phyloP scores from a whole-genome alignment of 2,888 invertebrate genomes.

The Macaria notata region DNA sequence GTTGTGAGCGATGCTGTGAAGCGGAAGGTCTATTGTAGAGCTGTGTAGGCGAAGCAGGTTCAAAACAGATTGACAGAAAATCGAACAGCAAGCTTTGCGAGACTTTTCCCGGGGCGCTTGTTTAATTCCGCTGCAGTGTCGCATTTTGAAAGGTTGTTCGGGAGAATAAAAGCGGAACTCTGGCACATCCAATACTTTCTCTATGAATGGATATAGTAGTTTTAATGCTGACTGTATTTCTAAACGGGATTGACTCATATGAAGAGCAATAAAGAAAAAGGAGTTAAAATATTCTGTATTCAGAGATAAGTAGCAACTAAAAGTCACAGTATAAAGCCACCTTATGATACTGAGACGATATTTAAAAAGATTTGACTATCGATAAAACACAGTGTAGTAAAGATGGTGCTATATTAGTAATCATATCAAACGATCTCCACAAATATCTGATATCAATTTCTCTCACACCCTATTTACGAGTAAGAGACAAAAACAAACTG shows the following conservation, averaged over 20 bases:
- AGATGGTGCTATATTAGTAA: too few species aligned
- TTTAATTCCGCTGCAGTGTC: constrained; percentile 19
- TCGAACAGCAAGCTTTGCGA: constrained; percentile 15
- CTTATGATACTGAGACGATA: too few species aligned
- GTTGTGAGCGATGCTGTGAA: constrained; percentile 9
- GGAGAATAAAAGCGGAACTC: not conserved
- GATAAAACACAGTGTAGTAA: too few species aligned
- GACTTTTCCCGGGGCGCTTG: constrained; percentile 5
- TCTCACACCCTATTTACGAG: constrained; percentile 22
- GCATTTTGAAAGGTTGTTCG: constrained; percentile 4
- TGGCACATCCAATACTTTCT: not conserved
- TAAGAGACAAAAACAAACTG: constrained; percentile 25
- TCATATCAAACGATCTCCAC: too few species aligned
- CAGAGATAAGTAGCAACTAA: too few species aligned
- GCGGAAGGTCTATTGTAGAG: constrained; percentile 18
- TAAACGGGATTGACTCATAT: too few species aligned
- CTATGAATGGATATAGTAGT: too few species aligned
- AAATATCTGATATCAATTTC: constrained; percentile 2
- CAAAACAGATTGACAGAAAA: constrained; percentile 21
- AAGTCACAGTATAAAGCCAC: too few species aligned
- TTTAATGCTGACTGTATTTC: too few species aligned
- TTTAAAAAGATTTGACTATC: too few species aligned
- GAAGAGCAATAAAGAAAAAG: too few species aligned
- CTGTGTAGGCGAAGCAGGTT: constrained; percentile 17
- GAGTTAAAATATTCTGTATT: too few species aligned